Evolutionary conservation across 2,888 invertebrate genomes (phyloP).

Genomic region (Harpagoxenus sublaevis): DNA sequence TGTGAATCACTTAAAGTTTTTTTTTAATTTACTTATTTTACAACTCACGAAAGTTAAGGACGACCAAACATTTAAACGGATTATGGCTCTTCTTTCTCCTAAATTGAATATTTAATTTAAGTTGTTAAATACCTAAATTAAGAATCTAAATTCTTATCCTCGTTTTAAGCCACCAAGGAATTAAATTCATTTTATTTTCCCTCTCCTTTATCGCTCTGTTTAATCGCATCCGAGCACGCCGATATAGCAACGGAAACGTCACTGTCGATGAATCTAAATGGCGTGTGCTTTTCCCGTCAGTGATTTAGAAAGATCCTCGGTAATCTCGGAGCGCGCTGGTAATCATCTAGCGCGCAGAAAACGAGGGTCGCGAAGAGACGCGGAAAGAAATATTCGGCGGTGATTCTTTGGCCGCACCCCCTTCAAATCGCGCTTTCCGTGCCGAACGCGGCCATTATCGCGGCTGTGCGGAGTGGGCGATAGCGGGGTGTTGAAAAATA

Average conservation of each 20-base stretch:
- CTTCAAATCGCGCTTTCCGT: slow-evolving; percentile 45
- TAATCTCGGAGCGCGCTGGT: slow-evolving; percentile 50
- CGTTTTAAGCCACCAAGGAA: slow-evolving; percentile 6
- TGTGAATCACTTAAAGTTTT: background rate
- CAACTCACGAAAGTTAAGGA: background rate
- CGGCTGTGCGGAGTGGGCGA: slow-evolving; percentile 63
- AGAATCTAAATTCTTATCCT: background rate
- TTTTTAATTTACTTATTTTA: background rate
- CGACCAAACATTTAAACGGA: background rate
- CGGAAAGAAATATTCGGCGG: slow-evolving; percentile 68
- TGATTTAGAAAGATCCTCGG: slow-evolving; percentile 66
- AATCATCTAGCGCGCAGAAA: slow-evolving; percentile 58
- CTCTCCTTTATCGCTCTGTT: slow-evolving; percentile 1
- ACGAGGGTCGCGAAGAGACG: slow-evolving; percentile 55
- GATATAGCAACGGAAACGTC: slow-evolving; percentile 29
- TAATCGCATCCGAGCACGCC: slow-evolving; percentile 27
- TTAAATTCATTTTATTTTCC: slow-evolving; percentile 26
- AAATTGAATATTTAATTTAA: background rate
- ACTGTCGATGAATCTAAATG: slow-evolving; percentile 59
- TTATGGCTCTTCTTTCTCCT: background rate
- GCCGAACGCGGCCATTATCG: slow-evolving; percentile 71
- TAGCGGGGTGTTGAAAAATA: slow-evolving; percentile 80
- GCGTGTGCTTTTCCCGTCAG: slow-evolving; percentile 28
- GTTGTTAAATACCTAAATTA: background rate
- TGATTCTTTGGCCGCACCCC: slow-evolving; percentile 63